A percentile compares a stretch with the other conserved stretches of the same genome.
These are phyloP conservation scores for Agrochola lota DNA, from an alignment of 2,888 invertebrate species.

Conservation along the genomic window DNA sequence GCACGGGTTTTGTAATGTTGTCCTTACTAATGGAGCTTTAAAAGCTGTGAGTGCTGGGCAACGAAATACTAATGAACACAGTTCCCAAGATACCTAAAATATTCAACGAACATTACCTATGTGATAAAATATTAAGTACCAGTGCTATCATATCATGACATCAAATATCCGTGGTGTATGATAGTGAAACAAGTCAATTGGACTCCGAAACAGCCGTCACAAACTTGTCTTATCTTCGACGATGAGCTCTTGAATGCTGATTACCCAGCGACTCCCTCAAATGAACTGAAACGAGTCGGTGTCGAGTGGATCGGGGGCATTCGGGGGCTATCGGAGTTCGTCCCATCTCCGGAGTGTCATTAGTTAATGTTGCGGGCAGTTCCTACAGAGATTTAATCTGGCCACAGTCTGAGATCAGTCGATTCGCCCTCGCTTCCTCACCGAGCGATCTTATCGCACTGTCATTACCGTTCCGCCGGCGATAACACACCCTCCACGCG, in stretches of 20 bases:
- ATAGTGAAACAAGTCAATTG: conserved; percentile 70
- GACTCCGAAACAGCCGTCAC: conserved; percentile 65
- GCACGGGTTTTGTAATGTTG: conserved; percentile 34
- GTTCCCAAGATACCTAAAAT: conserved; percentile 26
- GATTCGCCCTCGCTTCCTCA: conserved; percentile 76
- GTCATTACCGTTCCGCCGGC: conserved; percentile 80
- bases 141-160: conserved; percentile 55
- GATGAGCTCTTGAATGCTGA: conserved; percentile 74
- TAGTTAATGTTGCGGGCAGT: conserved; percentile 87
- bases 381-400: conserved; percentile 82
- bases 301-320: conserved; percentile 73
- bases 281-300: conserved; percentile 78
- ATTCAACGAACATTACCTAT: conserved; percentile 16
- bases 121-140: conserved; percentile 55
- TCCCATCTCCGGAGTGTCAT: conserved; percentile 82
- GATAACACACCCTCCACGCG: conserved; percentile 77
- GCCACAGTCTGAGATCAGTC: conserved; percentile 78
- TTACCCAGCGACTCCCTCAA: conserved; percentile 74
- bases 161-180: conserved; percentile 61
- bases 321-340: conserved; percentile 76
- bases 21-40: conserved; percentile 28
- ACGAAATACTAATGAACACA: conserved; percentile 33
- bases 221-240: conserved; percentile 69
- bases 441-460: conserved; percentile 72
- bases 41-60: neutral